Base-by-base conservation (phyloP, 37 sponge, comb jelly and placozoan genomes). In the Bolinopsis microptera region DNA sequence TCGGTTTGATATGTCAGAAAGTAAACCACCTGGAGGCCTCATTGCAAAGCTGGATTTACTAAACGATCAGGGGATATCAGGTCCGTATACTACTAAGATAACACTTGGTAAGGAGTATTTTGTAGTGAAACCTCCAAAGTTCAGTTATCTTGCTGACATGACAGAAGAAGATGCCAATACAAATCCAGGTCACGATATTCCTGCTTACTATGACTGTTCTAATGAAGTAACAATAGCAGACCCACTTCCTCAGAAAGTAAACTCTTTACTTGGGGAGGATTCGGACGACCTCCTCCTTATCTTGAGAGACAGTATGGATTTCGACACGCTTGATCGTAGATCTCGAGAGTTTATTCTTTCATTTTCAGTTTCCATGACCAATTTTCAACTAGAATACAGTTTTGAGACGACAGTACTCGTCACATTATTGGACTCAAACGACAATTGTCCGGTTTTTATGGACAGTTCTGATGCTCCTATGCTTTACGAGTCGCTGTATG, bases 391-490 rank as follows among this genome's bases (percentile, higher is more conserved):
- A 16, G 5, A 27, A 1, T 77, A 77, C 80, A 77, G 37, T 35
- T 77, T 33, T 32, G 36, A 31, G 5, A 77, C 27, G 18, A 32
- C 80, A 33, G 33, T 77, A 16, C 80, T 31, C 21, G 80, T 32
- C 5, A 34, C 80, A 77, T 1, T 86, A 0, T 3, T 3, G 25
- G 90, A 86, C 24, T 13, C 61, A 28, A 86, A 86, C 36, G 90
- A 86, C 61, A 86, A 86, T 38, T 86, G 90, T 34, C 90, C 90
- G 1, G 80, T 77, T 32, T 77, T 77, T 32, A 34, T 32, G 21
- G 80, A 77, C 1, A 22, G 36, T 77, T 34, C 32, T 77, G 80
- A 36, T 77, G 33, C 9, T 77, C 21, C 80, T 22, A 27, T 32
- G 80, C 37, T 36, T 16, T 77, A 77, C 33, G 80, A 77, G 3